phyloP scores from a whole-genome alignment of 2,888 invertebrate genomes.

The Callinectes sapidus region DNA sequence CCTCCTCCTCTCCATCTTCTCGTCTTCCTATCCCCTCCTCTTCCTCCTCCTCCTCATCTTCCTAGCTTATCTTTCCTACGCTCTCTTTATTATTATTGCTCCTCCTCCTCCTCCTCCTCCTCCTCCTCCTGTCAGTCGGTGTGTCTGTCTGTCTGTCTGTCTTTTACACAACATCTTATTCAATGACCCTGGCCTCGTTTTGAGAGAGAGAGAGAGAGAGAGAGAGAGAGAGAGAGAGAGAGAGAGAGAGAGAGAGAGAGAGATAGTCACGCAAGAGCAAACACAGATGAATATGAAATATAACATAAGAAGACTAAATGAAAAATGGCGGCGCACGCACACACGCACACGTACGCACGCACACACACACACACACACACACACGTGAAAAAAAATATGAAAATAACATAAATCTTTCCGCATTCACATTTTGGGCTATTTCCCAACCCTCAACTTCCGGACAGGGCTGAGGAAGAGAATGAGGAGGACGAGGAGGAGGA shows the following conservation, averaged over 20 bases:
- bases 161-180: too few species aligned
- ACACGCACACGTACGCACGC: neutral
- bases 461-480: neutral
- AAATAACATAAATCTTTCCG: conserved; percentile 2
- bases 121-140: too few species aligned
- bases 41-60: too few species aligned
- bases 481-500: conserved; percentile 34
- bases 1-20: too few species aligned
- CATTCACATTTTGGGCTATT: conserved; percentile 25
- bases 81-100: too few species aligned
- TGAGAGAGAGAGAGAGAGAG: conserved; percentile 1
- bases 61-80: too few species aligned
- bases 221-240: neutral
- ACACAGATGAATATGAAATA: neutral
- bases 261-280: neutral
- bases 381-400: neutral
- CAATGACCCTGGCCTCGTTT: too few species aligned
- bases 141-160: too few species aligned
- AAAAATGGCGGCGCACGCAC: neutral
- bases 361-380: conserved; percentile 29
- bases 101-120: too few species aligned
- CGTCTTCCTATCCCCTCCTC: too few species aligned
- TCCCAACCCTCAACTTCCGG: conserved; percentile 34
- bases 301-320: neutral
- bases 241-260: conserved; percentile 11